Conservation (phyloP, 2,888 invertebrate genomes). For the Ganaspis brasiliensis region DNA sequence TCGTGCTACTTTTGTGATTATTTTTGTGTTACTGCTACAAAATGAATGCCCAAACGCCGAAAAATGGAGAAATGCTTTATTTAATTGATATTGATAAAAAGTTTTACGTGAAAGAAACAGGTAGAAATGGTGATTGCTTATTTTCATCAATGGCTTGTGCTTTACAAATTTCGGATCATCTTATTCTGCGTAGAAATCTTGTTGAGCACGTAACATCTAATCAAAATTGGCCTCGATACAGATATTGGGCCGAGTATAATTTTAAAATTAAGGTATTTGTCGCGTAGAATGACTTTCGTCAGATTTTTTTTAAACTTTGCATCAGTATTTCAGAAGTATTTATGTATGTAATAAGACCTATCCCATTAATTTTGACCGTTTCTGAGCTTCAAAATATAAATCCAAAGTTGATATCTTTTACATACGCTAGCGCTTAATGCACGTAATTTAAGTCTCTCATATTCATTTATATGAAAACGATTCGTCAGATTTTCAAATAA, state of each 20-base stretch:
- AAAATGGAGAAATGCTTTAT: neutral
- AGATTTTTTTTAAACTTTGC: no score
- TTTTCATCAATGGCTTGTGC: neutral
- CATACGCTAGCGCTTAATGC: no score
- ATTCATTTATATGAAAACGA: no score
- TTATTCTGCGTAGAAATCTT: neutral
- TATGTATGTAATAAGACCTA: no score
- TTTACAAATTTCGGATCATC: neutral
- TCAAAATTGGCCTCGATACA: neutral
- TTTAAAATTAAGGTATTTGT: no score
- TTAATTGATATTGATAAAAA: neutral
- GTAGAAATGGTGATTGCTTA: neutral
- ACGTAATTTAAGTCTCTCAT: no score
- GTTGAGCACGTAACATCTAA: neutral
- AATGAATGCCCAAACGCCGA: neutral
- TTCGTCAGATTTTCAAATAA: no score
- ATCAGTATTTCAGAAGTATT: no score
- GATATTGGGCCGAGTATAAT: neutral
- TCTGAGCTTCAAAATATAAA: no score
- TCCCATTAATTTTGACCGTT: no score
- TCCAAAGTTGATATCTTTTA: no score
- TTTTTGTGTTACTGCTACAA: neutral
- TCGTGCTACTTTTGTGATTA: neutral
- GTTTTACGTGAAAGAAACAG: neutral
- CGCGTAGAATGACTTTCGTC: no score